Conservation (phyloP, 2,113 vertebrate species). For the Periophthalmus modestus region DNA sequence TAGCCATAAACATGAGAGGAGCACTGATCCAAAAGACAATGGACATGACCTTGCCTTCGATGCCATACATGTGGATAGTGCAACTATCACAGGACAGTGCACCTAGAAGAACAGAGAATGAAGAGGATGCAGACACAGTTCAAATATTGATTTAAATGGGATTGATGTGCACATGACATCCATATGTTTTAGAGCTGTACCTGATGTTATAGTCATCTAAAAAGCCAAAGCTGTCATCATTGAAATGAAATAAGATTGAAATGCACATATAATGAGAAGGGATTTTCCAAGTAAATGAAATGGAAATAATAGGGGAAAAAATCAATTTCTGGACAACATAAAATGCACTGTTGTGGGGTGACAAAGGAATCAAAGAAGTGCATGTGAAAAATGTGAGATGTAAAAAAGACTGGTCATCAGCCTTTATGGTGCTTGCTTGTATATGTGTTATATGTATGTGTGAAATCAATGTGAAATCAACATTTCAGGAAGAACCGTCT, state of each 20-base stretch:
- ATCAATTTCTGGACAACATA: constrained; percentile 34
- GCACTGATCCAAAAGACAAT: constrained; percentile 52
- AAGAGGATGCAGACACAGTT: constrained; percentile 30
- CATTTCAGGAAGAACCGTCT: constrained; percentile 47
- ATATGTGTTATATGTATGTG: constrained; percentile 25
- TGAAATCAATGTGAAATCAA: constrained; percentile 47
- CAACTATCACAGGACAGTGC: constrained; percentile 20
- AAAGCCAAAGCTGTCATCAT: constrained; percentile 32
- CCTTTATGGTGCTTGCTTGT: constrained; percentile 57
- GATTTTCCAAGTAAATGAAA: constrained; percentile 36
- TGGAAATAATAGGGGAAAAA: no score
- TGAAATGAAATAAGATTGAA: constrained; percentile 9
- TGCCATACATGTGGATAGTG: constrained; percentile 67
- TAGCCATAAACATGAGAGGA: constrained; percentile 42
- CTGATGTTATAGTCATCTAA: constrained; percentile 29
- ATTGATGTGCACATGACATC: constrained; percentile 38
- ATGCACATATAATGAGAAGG: constrained; percentile 46
- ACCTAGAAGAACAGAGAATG: constrained; percentile 42
- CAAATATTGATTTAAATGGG: constrained; percentile 44
- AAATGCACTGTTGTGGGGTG: constrained; percentile 23
- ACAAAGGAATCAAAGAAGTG: constrained; percentile 7
- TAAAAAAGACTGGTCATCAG: constrained; percentile 24
- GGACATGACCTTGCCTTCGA: constrained; percentile 51
- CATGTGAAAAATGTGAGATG: background rate
- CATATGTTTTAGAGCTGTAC: constrained; percentile 29